Base-by-base conservation (phyloP, 2,888 invertebrate genomes). In the Eupithecia centaureata region DNA sequence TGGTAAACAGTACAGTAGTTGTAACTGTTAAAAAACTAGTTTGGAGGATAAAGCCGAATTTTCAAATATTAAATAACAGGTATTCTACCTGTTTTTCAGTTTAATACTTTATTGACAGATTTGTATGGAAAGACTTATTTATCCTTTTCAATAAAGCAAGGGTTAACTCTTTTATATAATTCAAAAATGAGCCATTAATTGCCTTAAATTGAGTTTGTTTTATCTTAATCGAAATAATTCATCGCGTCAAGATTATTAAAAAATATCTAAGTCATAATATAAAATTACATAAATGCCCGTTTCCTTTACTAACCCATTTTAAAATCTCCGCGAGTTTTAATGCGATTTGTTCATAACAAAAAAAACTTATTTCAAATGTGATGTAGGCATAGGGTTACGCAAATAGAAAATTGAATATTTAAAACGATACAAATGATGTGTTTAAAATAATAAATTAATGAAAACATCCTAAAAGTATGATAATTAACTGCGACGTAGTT, bases 261-360 rank as follows among this genome's bases (percentile, higher is more conserved):
- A 22, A 22, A 42, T 8, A 0, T 47, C 47, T 22, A 47, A 22
- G 22, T 47, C 47, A 47, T 32, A 12, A 42, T 10, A 47, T 47
- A 10, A 47, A 47, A 22, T 47, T 47, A 47, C 12, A 47, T 47
- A 47, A 47, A 47, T 47, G 47, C 47, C 47, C 22, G n/a, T 38
- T 35, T 35, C 13, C n/a, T 38, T n/a, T 38, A n/a, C 5, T 13
- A 35, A 35, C 35, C 32, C 15, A 18, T 18, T 42, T 42, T 47
- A 47, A 47, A 22, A 22, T 47, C 18, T 47, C 47, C 47, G 22
- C 4, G 2, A 42, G 47, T 47, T 47, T 42, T 12, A n/a, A 47
- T 22, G 47, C 12, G 22, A 47, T 47, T 47, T 47, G 47, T 47
- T 47, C 47, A 47, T 22, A 47, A 47, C 22, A 47, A 47, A 47